Conservation (phyloP, 2,113 vertebrate genomes). For the Rhinichthys klamathensis region DNA sequence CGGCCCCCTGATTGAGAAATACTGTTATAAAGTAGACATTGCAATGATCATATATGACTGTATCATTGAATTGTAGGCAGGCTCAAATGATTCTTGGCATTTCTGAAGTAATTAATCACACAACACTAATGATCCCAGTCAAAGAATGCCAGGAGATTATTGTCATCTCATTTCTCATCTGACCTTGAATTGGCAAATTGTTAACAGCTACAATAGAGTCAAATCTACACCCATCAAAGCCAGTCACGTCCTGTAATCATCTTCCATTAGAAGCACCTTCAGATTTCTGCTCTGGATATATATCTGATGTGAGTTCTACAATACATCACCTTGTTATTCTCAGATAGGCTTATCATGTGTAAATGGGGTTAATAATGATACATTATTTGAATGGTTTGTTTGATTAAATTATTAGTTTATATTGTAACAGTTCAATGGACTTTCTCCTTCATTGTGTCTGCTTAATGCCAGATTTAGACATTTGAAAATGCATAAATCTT, state of each 20-base stretch:
- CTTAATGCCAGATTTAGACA: not conserved
- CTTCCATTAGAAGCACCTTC: not conserved
- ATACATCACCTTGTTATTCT: not conserved
- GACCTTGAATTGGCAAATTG: not conserved
- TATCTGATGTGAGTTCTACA: not conserved
- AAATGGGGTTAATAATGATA: not conserved
- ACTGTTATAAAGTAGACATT: not conserved
- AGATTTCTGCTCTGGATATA: not conserved
- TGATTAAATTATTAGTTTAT: not conserved
- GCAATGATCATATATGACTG: not conserved
- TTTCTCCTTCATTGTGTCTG: not conserved
- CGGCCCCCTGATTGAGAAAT: not conserved
- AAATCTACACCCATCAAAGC: not conserved
- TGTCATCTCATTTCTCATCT: conserved; percentile 30
- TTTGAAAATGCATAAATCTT: not conserved
- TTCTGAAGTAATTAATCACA: conserved; percentile 36
- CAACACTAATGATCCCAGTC: conserved; percentile 18
- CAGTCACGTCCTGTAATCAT: conserved; percentile 12
- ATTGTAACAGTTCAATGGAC: not conserved
- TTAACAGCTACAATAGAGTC: not conserved
- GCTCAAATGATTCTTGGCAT: not conserved
- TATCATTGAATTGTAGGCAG: not conserved
- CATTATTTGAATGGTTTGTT: not conserved
- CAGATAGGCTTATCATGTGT: not conserved
- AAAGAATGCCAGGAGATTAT: conserved; percentile 21